Conservation (phyloP, 2,113 vertebrate species). For the Melanotaenia duboulayi region DNA sequence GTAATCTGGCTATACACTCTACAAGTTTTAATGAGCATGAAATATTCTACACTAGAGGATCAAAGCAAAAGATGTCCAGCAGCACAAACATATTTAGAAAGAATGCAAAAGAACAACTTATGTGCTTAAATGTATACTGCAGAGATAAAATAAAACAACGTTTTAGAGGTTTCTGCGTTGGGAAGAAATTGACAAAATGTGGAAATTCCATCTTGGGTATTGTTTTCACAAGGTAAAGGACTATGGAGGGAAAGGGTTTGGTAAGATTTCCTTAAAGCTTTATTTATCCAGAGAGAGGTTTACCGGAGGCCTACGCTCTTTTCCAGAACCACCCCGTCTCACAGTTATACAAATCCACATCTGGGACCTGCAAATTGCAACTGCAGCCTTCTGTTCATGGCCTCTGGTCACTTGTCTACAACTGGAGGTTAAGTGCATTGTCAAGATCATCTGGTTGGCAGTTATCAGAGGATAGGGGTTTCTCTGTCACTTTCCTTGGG, state of each 20-base stretch:
- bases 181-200: no score
- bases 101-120: no score
- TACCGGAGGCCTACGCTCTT: slow-evolving; percentile 7
- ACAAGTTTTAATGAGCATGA: no score
- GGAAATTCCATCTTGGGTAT: not conserved
- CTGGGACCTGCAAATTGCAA: slow-evolving; percentile 36
- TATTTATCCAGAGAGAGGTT: slow-evolving; percentile 29
- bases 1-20: no score
- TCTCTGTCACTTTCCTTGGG: slow-evolving; percentile 6
- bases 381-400: slow-evolving; percentile 28
- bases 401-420: slow-evolving; percentile 11
- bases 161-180: no score
- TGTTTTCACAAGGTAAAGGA: not conserved
- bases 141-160: no score
- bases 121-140: no score
- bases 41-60: no score
- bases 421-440: slow-evolving; percentile 37
- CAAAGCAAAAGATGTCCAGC: no score
- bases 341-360: slow-evolving; percentile 33
- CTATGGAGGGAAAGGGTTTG: not conserved
- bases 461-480: not conserved
- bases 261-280: slow-evolving; percentile 19
- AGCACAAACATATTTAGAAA: no score
- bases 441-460: slow-evolving; percentile 40
- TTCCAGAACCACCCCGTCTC: slow-evolving; percentile 30